Percentiles rank a stretch among this genome's conserved stretches.
phyloP scores from a whole-genome alignment of 1,140 invertebrate genomes.

The Pogonus chalceus region DNA sequence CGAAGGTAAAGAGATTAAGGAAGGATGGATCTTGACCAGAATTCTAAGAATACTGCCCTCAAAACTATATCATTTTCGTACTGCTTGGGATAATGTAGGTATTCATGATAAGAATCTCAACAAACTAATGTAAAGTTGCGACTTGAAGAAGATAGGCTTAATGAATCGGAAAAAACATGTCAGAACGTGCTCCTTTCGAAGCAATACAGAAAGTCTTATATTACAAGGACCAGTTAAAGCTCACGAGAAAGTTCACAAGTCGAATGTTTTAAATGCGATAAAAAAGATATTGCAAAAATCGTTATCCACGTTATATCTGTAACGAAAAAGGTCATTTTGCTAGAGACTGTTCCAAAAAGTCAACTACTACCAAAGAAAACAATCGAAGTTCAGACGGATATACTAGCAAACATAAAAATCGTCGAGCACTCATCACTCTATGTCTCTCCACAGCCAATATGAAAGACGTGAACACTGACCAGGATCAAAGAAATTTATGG shows the following conservation, averaged over 20 bases:
- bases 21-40: slow-evolving; percentile 12
- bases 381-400: not conserved
- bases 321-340: slow-evolving; percentile 19
- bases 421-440: not conserved
- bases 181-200: not conserved
- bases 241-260: not conserved
- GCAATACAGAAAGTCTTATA: not conserved
- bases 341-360: not conserved
- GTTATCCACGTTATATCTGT: slow-evolving; percentile 17
- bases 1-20: slow-evolving; percentile 10
- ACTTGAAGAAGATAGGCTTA: not conserved
- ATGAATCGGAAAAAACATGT: not conserved
- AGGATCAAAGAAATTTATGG: not conserved
- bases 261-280: too few relatives aligned
- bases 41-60: slow-evolving; percentile 12
- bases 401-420: not conserved
- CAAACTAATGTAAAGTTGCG: not conserved
- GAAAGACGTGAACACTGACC: slow-evolving; percentile 4
- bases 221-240: not conserved
- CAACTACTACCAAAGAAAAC: not conserved
- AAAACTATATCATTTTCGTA: slow-evolving; percentile 13
- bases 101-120: not conserved
- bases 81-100: slow-evolving; percentile 14
- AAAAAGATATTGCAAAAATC: slow-evolving; percentile 20
- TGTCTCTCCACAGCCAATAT: not conserved